These are phyloP conservation scores for Cercopithecus mitis DNA, from an alignment of 2,797 vertebrate species.

Conservation along the genomic window DNA sequence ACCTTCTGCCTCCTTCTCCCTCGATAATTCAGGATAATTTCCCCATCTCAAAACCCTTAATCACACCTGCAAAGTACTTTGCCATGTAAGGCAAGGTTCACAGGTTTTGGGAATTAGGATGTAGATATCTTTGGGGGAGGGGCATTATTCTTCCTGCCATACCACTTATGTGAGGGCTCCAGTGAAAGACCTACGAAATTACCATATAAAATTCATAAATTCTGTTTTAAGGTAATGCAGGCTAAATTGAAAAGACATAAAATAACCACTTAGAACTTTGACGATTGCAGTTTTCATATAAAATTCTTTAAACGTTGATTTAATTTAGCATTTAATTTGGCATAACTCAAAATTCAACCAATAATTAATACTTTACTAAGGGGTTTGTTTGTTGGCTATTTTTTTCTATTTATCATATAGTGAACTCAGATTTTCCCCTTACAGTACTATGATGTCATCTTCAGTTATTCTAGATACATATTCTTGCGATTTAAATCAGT, in stretches of 20 bases:
- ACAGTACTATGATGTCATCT: background rate
- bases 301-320: background rate
- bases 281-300: slow-evolving; percentile 6
- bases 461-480: background rate
- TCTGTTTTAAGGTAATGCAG: slow-evolving; percentile 24
- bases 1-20: background rate
- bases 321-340: background rate
- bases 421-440: background rate
- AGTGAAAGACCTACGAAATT: background rate
- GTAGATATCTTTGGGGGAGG: background rate
- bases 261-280: slow-evolving; percentile 20
- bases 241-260: slow-evolving; percentile 2
- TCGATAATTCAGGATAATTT: background rate
- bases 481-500: slow-evolving; percentile 29
- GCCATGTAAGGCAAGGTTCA: background rate
- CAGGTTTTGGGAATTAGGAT: background rate
- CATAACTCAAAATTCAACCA: slow-evolving; percentile 4
- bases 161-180: background rate
- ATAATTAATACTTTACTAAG: slow-evolving; percentile 22
- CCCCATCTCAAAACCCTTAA: background rate
- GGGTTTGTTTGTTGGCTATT: background rate
- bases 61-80: background rate
- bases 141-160: background rate
- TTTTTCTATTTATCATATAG: slow-evolving; percentile 11
- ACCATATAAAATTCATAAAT: background rate